A percentile compares a stretch with the other conserved stretches of the same genome.
Evolutionary conservation across 2,113 vertebrate species (phyloP).

Genomic region (Ammodytes marinus): DNA sequence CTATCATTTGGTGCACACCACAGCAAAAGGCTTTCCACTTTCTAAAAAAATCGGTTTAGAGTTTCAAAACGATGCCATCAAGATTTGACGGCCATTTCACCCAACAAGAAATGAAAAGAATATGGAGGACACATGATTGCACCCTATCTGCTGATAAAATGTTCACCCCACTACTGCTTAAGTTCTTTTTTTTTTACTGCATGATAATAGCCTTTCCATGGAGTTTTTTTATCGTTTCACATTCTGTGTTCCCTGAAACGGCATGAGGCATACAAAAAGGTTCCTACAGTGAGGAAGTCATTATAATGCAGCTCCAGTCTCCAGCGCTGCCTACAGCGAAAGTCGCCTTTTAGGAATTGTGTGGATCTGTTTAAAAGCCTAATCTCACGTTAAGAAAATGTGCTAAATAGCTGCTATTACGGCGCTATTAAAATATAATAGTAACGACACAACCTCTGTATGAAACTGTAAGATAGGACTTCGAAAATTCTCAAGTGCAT

Average conservation of each 20-base stretch:
- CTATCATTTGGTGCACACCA: neutral
- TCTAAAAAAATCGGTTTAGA: neutral
- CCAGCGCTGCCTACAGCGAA: slow-evolving; percentile 38
- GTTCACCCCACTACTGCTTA: slow-evolving; percentile 35
- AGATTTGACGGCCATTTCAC: slow-evolving; percentile 16
- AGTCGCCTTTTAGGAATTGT: slow-evolving; percentile 29
- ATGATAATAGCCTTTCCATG: slow-evolving; percentile 46
- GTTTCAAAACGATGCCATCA: slow-evolving; percentile 10
- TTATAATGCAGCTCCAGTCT: slow-evolving; percentile 51
- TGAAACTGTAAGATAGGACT: slow-evolving; percentile 6
- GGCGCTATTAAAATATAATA: slow-evolving; percentile 11
- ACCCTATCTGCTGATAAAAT: slow-evolving; percentile 32
- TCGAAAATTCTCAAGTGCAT: slow-evolving; percentile 3
- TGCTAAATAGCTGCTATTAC: slow-evolving; percentile 33
- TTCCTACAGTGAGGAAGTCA: slow-evolving; percentile 45
- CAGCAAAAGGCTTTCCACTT: neutral
- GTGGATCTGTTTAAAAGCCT: slow-evolving; percentile 22
- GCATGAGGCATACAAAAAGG: slow-evolving; percentile 51
- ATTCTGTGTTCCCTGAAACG: slow-evolving; percentile 37
- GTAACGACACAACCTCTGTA: neutral
- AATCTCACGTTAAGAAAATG: slow-evolving; percentile 4
- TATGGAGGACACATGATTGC: slow-evolving; percentile 10
- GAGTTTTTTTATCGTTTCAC: slow-evolving; percentile 27
- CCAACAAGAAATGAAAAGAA: slow-evolving; percentile 12
- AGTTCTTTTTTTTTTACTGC: slow-evolving; percentile 39